These are phyloP conservation scores for Campylorhamphus procurvoides DNA, from an alignment of 2,113 vertebrate genomes.

Conservation along the genomic window DNA sequence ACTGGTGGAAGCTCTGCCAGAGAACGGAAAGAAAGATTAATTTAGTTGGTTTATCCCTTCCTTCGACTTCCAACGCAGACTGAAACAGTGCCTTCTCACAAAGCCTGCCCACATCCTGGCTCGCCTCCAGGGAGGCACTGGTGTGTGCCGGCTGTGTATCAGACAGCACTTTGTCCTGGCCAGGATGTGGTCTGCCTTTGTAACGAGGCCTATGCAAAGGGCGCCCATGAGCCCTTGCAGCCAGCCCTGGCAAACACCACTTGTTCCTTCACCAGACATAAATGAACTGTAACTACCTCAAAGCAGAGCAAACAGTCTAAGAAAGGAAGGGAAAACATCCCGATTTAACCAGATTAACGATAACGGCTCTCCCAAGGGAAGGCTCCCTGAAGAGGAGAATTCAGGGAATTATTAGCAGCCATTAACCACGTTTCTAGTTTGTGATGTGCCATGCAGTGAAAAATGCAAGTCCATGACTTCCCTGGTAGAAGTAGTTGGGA, in stretches of 20 bases:
- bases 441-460: background rate
- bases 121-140: constrained; percentile 57
- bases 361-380: constrained; percentile 8
- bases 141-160: constrained; percentile 57
- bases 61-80: constrained; percentile 51
- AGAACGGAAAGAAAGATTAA: constrained; percentile 68
- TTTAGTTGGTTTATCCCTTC: constrained; percentile 69
- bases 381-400: background rate
- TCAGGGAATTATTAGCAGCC: constrained; percentile 2
- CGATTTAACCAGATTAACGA: constrained; percentile 60
- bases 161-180: constrained; percentile 69
- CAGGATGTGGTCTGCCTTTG: constrained; percentile 72
- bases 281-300: constrained; percentile 32
- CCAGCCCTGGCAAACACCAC: background rate
- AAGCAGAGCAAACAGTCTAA: constrained; percentile 23
- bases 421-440: background rate
- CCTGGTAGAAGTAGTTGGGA: background rate
- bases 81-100: constrained; percentile 65
- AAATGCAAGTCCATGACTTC: constrained; percentile 5
- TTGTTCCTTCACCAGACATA: background rate
- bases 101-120: constrained; percentile 67
- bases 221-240: constrained; percentile 4
- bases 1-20: constrained; percentile 51
- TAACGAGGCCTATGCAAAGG: constrained; percentile 57
- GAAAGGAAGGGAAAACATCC: constrained; percentile 41